Percentiles rank a stretch among this genome's conserved stretches.
Evolutionary conservation across 1,140 invertebrate genomes (phyloP).

Genomic region (Macrobrachium rosenbergii): DNA sequence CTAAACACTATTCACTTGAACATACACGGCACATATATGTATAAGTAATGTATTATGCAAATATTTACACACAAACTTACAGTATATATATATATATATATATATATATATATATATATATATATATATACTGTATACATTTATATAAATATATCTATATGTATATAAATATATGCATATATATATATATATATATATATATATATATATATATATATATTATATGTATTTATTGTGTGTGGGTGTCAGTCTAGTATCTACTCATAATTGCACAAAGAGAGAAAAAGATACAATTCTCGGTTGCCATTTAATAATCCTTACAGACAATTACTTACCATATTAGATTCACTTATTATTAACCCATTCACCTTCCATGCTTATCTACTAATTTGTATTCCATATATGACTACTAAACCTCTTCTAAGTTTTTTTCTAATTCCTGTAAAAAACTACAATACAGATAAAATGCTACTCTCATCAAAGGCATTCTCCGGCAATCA

Average conservation of each 20-base stretch:
- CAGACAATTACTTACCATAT: too few relatives aligned
- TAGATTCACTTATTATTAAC: too few relatives aligned
- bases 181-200: conserved; percentile 11
- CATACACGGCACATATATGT: background rate
- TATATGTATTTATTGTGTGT: background rate
- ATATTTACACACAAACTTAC: too few relatives aligned
- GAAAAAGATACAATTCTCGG: background rate
- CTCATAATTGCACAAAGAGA: background rate
- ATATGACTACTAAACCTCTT: too few relatives aligned
- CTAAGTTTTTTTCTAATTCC: too few relatives aligned
- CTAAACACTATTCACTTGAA: background rate
- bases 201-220: conserved; percentile 8
- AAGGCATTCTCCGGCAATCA: too few relatives aligned
- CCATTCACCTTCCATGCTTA: too few relatives aligned
- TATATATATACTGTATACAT: conserved; percentile 12
- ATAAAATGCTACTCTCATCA: too few relatives aligned
- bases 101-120: background rate
- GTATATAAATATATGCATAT: background rate
- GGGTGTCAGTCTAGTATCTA: background rate
- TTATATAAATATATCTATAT: background rate
- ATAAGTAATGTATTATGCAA: background rate
- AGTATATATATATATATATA: background rate
- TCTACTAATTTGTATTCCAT: too few relatives aligned
- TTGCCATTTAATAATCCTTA: background rate
- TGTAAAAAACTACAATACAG: too few relatives aligned